These are phyloP conservation scores for Lamprotornis superbus DNA, from an alignment of 2,113 vertebrate genomes.

Conservation along the genomic window DNA sequence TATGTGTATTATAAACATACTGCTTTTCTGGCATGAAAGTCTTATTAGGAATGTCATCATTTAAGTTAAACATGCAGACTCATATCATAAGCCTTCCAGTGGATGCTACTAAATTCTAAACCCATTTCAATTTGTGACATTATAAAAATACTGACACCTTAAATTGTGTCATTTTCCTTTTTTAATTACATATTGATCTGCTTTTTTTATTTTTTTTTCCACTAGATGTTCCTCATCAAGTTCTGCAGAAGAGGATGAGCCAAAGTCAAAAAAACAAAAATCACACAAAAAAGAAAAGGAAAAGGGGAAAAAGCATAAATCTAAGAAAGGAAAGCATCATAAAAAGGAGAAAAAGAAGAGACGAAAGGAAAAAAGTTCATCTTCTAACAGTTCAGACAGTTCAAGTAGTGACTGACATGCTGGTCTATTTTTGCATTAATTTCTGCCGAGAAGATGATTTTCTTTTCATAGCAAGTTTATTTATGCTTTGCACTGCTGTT, in stretches of 20 bases:
- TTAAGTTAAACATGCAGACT: background rate
- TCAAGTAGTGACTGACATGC: constrained; percentile 81
- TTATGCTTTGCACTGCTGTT: constrained; percentile 32
- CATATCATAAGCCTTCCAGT: background rate
- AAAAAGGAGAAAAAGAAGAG: constrained; percentile 85
- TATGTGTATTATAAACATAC: background rate
- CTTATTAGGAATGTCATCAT: rapidly evolving
- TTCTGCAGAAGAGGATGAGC: constrained; percentile 76
- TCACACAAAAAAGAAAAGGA: constrained; percentile 90
- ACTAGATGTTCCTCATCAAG: constrained; percentile 82
- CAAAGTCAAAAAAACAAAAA: constrained; percentile 89
- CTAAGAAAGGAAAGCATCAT: constrained; percentile 82
- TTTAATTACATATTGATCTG: background rate
- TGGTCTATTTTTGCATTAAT: background rate
- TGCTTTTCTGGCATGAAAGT: background rate
- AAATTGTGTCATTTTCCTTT: background rate
- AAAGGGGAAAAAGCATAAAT: constrained; percentile 83
- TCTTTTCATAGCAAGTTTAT: background rate
- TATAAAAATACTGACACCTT: background rate
- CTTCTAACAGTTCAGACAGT: constrained; percentile 79
- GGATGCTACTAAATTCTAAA: background rate
- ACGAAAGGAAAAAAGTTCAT: constrained; percentile 76
- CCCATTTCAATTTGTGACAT: background rate
- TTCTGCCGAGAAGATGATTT: background rate
- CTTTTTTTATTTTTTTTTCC: background rate